Conservation (phyloP, 2,113 vertebrate genomes). For the Euleptes europaea region DNA sequence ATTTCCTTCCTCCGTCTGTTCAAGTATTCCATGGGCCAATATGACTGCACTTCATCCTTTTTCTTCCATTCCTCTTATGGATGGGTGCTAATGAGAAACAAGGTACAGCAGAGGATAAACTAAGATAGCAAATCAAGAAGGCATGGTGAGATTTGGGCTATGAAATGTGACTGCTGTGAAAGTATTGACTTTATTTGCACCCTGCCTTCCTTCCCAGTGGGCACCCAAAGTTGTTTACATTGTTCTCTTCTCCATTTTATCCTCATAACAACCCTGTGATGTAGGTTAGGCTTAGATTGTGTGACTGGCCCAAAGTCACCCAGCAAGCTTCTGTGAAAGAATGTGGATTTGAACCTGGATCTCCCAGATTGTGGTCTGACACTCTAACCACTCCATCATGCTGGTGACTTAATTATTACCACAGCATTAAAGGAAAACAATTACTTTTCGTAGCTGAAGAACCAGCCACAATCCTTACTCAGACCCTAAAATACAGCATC, state of each 20-base stretch:
- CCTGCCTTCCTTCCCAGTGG: too few relatives aligned
- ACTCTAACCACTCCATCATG: background rate
- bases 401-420: background rate
- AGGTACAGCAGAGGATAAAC: too few relatives aligned
- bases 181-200: too few relatives aligned
- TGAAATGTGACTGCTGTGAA: background rate
- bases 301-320: too few relatives aligned
- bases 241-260: too few relatives aligned
- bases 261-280: too few relatives aligned
- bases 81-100: too few relatives aligned
- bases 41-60: background rate
- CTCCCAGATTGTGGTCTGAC: too few relatives aligned
- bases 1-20: background rate
- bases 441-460: background rate
- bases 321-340: too few relatives aligned
- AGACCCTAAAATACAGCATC: background rate
- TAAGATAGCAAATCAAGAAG: background rate
- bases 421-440: background rate
- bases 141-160: background rate
- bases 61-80: fast-evolving
- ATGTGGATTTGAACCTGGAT: too few relatives aligned
- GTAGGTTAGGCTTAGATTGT: too few relatives aligned
- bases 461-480: background rate
- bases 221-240: too few relatives aligned
- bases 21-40: background rate